Percentiles rank a stretch among this genome's conserved stretches.
Conservation (phyloP, 2,797 vertebrate species). For the Leuciscus waleckii region DNA sequence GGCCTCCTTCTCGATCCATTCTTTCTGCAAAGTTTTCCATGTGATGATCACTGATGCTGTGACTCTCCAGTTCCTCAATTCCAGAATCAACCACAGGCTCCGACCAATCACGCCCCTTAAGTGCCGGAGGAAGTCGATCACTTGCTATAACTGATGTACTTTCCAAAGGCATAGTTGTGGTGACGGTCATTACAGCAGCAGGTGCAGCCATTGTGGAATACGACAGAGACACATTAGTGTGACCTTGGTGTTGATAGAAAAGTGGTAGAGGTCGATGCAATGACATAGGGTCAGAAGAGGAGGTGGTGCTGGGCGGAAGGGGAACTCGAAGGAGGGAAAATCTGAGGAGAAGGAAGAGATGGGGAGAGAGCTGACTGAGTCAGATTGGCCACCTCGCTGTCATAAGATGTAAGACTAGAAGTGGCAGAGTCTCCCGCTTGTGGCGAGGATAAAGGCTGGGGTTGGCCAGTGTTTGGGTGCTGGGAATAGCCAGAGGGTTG, state of each 20-base stretch:
- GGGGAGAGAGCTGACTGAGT: conserved; percentile 85
- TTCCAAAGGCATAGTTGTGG: conserved; percentile 62
- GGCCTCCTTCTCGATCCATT: conserved; percentile 68
- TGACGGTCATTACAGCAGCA: conserved; percentile 70
- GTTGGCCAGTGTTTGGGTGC: conserved; percentile 26
- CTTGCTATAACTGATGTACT: conserved; percentile 66
- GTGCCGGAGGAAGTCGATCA: conserved; percentile 56
- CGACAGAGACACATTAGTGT: conserved; percentile 75
- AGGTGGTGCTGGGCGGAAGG: conserved; percentile 50
- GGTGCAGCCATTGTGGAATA: conserved; percentile 77
- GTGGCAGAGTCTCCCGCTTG: conserved; percentile 87
- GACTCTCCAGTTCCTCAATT: conserved; percentile 92
- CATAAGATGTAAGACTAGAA: conserved; percentile 93
- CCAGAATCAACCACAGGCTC: conserved; percentile 86
- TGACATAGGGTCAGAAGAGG: conserved; percentile 61
- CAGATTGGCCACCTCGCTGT: conserved; percentile 93
- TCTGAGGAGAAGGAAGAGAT: conserved; percentile 77
- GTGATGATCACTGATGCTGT: conserved; percentile 90
- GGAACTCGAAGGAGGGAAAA: conserved; percentile 65
- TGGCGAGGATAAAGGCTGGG: conserved; percentile 66
- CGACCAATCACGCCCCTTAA: conserved; percentile 79
- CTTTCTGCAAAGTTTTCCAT: conserved; percentile 85
- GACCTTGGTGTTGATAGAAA: conserved; percentile 75
- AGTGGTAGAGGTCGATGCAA: conserved; percentile 78
- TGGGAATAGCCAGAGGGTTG: conserved; percentile 56